Percentiles rank a stretch among this genome's conserved stretches.
phyloP scores from a whole-genome alignment of 2,113 vertebrate species.

The Pavo muticus region DNA sequence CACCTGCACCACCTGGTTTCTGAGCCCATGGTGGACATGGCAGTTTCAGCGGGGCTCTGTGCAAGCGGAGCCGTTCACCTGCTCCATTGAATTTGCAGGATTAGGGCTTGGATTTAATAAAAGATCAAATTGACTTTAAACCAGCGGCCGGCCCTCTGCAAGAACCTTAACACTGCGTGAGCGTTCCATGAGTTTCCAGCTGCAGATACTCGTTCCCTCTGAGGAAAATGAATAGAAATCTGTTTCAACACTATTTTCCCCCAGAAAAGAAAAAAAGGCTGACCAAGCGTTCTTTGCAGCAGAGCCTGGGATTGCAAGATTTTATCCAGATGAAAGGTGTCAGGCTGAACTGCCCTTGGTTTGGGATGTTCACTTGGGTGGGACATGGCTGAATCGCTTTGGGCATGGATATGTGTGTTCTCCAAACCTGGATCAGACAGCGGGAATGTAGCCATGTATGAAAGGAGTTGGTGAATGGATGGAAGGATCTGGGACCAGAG shows the following conservation, averaged over 20 bases:
- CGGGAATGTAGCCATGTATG: neutral
- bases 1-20: neutral
- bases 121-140: conserved; percentile 6
- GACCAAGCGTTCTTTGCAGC: conserved; percentile 28
- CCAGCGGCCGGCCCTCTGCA: neutral
- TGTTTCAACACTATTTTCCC: neutral
- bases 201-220: conserved; percentile 30
- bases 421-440: neutral
- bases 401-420: neutral
- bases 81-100: neutral
- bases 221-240: conserved; percentile 40
- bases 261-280: conserved; percentile 1
- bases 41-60: neutral
- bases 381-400: neutral
- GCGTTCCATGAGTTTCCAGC: conserved; percentile 35
- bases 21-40: neutral
- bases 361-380: neutral
- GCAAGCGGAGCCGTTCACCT: neutral
- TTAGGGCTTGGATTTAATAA: neutral
- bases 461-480: neutral
- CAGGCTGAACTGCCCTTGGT: neutral
- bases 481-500: neutral
- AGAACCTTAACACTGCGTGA: neutral
- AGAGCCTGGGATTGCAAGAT: neutral
- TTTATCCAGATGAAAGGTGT: neutral